phyloP scores from a whole-genome alignment of 1,140 invertebrate species.

The Drosophila aff. region DNA sequence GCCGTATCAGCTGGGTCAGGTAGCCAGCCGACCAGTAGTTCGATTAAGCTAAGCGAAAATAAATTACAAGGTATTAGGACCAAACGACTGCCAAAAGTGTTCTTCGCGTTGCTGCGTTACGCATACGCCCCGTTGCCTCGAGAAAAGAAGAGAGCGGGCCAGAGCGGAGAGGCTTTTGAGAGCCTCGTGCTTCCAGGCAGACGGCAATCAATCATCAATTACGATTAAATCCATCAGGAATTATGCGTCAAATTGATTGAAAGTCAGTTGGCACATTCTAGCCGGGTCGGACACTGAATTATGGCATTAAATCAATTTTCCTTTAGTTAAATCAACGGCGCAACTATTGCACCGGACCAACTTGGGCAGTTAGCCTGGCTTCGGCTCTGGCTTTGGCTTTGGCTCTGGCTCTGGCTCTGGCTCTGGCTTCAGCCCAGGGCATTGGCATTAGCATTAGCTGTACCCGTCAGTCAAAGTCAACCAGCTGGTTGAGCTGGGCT shows the following conservation, averaged over 20 bases:
- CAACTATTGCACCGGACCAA: slow-evolving; percentile 55
- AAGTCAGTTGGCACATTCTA: slow-evolving; percentile 77
- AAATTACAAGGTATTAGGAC: slow-evolving; percentile 79
- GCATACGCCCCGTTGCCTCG: slow-evolving; percentile 30
- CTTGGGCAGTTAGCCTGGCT: slow-evolving; percentile 17
- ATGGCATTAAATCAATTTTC: slow-evolving; percentile 77
- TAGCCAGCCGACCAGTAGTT: slow-evolving; percentile 29
- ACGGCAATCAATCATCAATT: slow-evolving; percentile 84
- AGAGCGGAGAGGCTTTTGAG: slow-evolving; percentile 1
- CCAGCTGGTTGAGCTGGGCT: slow-evolving; percentile 29
- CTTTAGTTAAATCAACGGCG: slow-evolving; percentile 69
- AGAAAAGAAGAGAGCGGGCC: not conserved
- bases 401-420: too few relatives aligned
- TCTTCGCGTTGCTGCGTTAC: slow-evolving; percentile 22
- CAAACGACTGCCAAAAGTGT: slow-evolving; percentile 62
- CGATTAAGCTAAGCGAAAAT: slow-evolving; percentile 80
- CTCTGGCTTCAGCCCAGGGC: slow-evolving; percentile 9
- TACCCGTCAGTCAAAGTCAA: slow-evolving; percentile 64
- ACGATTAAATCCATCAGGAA: slow-evolving; percentile 85
- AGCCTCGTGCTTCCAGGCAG: slow-evolving; percentile 19
- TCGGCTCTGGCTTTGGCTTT: slow-evolving; percentile 4
- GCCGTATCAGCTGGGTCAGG: slow-evolving; percentile 39
- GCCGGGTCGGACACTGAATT: slow-evolving; percentile 55
- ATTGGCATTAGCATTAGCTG: slow-evolving; percentile 47
- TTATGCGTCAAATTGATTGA: slow-evolving; percentile 85